Conservation (phyloP, 2,113 vertebrate species). For the Fukomys damarensis region DNA sequence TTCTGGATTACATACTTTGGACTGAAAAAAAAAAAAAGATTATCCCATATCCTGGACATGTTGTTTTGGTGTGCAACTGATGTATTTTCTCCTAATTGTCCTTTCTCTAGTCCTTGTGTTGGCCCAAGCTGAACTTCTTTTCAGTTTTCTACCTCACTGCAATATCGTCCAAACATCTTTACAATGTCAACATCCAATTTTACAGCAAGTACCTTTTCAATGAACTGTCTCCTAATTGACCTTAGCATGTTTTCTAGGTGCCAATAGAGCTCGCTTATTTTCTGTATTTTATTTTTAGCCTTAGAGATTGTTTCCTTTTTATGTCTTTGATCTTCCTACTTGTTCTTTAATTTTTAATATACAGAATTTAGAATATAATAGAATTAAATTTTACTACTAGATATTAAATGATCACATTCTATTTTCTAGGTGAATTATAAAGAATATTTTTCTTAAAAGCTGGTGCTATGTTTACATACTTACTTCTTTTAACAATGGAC, state of each 20-base stretch:
- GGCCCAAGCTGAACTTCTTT: background rate
- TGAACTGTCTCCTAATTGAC: conserved; percentile 51
- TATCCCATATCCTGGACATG: background rate
- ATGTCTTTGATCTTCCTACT: conserved; percentile 11
- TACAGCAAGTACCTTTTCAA: conserved; percentile 61
- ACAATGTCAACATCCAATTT: conserved; percentile 59
- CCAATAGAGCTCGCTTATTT: background rate
- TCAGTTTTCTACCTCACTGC: conserved; percentile 1
- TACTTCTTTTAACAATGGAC: background rate
- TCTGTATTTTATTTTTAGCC: background rate
- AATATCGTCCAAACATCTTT: conserved; percentile 34
- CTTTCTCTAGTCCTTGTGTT: background rate
- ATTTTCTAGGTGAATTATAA: background rate
- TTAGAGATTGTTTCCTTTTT: conserved; percentile 34
- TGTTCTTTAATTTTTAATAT: conserved; percentile 10
- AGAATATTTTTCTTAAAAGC: background rate
- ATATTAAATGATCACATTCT: background rate
- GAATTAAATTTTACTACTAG: background rate
- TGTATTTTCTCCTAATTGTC: background rate
- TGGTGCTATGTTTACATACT: background rate
- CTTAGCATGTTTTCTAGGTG: conserved; percentile 43
- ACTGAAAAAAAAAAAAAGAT: background rate
- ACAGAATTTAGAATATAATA: conserved; percentile 19
- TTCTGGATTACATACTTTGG: background rate
- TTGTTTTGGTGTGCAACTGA: background rate